Conservation (phyloP, 2,113 vertebrate species). For the Steatornis caripensis region DNA sequence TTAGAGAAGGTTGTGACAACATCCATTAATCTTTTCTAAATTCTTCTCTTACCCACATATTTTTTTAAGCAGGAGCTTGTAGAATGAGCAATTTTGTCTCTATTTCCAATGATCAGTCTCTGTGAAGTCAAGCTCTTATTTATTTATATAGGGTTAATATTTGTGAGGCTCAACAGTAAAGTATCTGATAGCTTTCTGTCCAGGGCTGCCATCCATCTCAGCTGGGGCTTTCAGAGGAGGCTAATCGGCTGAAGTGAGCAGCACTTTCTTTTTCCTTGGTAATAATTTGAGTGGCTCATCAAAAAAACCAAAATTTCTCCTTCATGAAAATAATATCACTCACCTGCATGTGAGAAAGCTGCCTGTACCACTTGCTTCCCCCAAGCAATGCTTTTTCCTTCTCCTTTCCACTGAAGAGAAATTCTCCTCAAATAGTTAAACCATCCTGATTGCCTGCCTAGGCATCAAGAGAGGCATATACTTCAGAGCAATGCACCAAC, state of each 20-base stretch:
- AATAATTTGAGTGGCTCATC: background rate
- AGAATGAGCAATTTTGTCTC: constrained; percentile 48
- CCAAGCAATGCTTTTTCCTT: background rate
- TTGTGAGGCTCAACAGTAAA: constrained; percentile 3
- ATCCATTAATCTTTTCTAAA: constrained; percentile 62
- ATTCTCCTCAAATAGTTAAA: background rate
- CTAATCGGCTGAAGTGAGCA: background rate
- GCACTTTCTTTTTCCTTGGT: background rate
- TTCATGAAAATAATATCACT: background rate
- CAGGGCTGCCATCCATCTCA: background rate
- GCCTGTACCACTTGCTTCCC: background rate
- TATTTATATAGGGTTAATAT: constrained; percentile 40
- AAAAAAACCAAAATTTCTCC: background rate
- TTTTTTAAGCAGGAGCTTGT: constrained; percentile 17
- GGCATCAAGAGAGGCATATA: background rate
- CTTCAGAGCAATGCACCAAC: background rate
- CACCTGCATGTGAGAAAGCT: background rate
- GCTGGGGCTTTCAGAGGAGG: background rate
- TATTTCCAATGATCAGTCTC: constrained; percentile 50
- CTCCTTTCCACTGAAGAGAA: background rate
- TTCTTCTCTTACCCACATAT: constrained; percentile 9
- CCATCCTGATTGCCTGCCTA: background rate
- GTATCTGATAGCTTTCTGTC: constrained; percentile 9
- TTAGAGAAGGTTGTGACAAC: constrained; percentile 58
- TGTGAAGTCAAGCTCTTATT: constrained; percentile 22